These are phyloP conservation scores for Idris sp. DNA, from an alignment of 1,140 invertebrate species.

Conservation along the genomic window DNA sequence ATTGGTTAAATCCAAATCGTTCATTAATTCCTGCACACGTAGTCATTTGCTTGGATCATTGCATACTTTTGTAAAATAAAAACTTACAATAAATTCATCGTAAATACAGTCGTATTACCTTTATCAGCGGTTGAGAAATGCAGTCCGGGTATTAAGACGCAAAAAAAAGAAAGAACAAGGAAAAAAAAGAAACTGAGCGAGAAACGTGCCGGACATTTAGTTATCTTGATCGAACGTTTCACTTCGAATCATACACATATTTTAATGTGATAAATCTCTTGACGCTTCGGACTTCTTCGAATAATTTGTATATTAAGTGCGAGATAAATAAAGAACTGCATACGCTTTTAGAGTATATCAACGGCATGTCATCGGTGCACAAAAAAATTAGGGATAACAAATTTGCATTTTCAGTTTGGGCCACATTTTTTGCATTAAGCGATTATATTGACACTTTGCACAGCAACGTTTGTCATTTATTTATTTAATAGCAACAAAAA, in stretches of 20 bases:
- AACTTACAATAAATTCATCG: slow-evolving; percentile 32
- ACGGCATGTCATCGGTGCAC: slow-evolving; percentile 6
- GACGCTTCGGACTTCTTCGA: slow-evolving; percentile 47
- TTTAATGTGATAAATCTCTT: slow-evolving; percentile 57
- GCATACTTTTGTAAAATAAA: slow-evolving; percentile 43
- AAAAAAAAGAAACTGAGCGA: slow-evolving; percentile 8
- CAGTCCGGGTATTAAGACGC: slow-evolving; percentile 42
- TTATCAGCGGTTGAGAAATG: slow-evolving; percentile 46
- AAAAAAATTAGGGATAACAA: slow-evolving; percentile 14
- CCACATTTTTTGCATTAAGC: not conserved
- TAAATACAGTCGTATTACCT: slow-evolving; percentile 38
- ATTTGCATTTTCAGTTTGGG: slow-evolving; percentile 21
- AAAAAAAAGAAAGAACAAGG: slow-evolving; percentile 13
- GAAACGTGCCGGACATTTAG: slow-evolving; percentile 50
- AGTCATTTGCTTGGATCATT: slow-evolving; percentile 17
- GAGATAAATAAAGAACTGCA: slow-evolving; percentile 52
- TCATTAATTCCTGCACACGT: slow-evolving; percentile 34
- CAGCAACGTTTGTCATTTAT: too few relatives aligned
- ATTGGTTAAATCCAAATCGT: slow-evolving; percentile 16
- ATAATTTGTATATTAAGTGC: slow-evolving; percentile 54
- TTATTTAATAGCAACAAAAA: too few relatives aligned
- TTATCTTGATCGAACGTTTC: slow-evolving; percentile 57
- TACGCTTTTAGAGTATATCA: slow-evolving; percentile 52
- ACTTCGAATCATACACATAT: slow-evolving; percentile 57
- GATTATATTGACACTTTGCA: too few relatives aligned